These are phyloP conservation scores for Myopa tessellatipennis DNA, from an alignment of 2,888 invertebrate species.

Conservation along the genomic window DNA sequence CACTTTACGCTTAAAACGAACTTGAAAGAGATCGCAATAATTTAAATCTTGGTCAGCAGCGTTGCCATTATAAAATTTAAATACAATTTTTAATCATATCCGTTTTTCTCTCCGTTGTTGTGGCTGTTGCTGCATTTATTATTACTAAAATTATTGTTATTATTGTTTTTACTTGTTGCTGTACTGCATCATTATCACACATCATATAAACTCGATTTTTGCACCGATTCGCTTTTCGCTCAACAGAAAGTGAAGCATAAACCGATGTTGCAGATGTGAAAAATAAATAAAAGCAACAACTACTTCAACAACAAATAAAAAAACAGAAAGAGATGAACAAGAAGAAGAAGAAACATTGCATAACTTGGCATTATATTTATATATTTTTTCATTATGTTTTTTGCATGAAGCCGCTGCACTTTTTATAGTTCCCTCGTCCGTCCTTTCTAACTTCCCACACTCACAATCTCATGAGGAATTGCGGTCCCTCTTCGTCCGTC, in stretches of 20 bases:
- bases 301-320: neutral
- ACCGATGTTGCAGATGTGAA: neutral
- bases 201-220: conserved; percentile 31
- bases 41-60: conserved; percentile 30
- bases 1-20: neutral
- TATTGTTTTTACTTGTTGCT: neutral
- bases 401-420: neutral
- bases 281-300: neutral
- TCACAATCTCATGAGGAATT: neutral
- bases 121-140: conserved; percentile 1
- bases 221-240: neutral
- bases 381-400: neutral
- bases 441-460: neutral
- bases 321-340: neutral
- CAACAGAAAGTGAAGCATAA: neutral
- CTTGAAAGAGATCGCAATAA: neutral
- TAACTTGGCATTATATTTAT: conserved; percentile 16
- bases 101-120: conserved; percentile 12
- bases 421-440: neutral
- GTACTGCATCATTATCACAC: conserved; percentile 18
- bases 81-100: conserved; percentile 23
- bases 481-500: conserved; percentile 1
- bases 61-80: neutral
- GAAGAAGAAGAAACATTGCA: conserved; percentile 23
- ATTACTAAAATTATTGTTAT: neutral